Base-by-base conservation (phyloP, 1,140 invertebrate species). In the Zaprionus lachaisei region DNA sequence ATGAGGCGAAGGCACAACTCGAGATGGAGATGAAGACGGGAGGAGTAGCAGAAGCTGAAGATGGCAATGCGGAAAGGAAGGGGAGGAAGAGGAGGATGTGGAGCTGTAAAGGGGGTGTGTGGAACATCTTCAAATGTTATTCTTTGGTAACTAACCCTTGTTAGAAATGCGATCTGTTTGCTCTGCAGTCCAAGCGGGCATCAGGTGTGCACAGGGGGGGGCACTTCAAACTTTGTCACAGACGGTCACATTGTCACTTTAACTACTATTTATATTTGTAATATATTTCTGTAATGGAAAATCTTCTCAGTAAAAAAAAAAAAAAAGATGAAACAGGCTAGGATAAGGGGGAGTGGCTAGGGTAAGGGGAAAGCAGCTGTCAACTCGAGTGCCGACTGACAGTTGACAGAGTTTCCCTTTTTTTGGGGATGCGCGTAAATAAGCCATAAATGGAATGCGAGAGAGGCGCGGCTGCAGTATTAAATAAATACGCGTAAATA, bases 321-420 rank as follows among this genome's bases (percentile, higher is more conserved):
- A 4, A 24, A 24, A 24, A 24, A 24, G 24, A 4, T 3, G 24
- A 0, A 24, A 24, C 24, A 24, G 24, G 24, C 4, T 24, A 24
- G 24, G 24, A 1, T 9, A 34, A 34, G 7, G 34, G 34, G 34
- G 34, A 11, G 11, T 34, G 34, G 34, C 2, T 34, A 12, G 34
- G 34, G 37, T 4, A 14, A 38, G 41, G n/a, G 62, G 34, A 28
- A 9, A 38, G 37, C 26, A 24, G 74, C 63, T 90, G 79, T 76
- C 79, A 70, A 49, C 56, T 67, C 72, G 72, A 55, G 65, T 67
- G 56, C 60, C 69, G 71, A 83, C 54, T 77, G 84, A 79, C 85
- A 89, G 85, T 77, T 81, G 84, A 90, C 81, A 90, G 75, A 71
- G 81, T 90, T 89, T 83, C 67, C 76, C 81, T 89, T 87, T 87